Percentiles rank a stretch among this genome's conserved stretches.
These are phyloP conservation scores for Brachyistius frenatus DNA, from an alignment of 2,113 vertebrate species.

Conservation along the genomic window DNA sequence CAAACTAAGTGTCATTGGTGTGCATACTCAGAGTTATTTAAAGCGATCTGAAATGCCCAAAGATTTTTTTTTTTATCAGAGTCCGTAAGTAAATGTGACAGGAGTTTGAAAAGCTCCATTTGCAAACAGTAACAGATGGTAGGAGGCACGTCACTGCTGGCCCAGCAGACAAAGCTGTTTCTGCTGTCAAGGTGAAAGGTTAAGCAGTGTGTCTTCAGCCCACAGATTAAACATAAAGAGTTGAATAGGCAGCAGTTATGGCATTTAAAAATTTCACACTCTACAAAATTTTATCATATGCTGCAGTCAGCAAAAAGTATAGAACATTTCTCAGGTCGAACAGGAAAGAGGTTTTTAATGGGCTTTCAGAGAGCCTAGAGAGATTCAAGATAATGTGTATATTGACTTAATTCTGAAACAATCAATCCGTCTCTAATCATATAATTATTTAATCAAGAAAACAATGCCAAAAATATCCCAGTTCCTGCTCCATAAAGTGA, in stretches of 20 bases:
- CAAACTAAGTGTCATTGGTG: slow-evolving; percentile 30
- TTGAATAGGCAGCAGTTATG: slow-evolving; percentile 48
- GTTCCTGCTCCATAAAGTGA: too few species aligned
- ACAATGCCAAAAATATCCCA: too few species aligned
- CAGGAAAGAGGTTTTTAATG: slow-evolving; percentile 24
- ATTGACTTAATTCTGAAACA: background rate
- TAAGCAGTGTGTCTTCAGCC: slow-evolving; percentile 38
- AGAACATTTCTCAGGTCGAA: slow-evolving; percentile 15
- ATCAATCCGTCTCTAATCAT: background rate
- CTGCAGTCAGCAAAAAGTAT: slow-evolving; percentile 60
- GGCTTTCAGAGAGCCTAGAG: background rate
- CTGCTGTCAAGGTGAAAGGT: slow-evolving; percentile 58
- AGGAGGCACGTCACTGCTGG: slow-evolving; percentile 32
- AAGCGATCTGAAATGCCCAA: slow-evolving; percentile 26
- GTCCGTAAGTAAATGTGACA: slow-evolving; percentile 23
- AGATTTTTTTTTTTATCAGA: background rate
- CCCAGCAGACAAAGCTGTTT: slow-evolving; percentile 40
- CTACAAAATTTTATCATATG: slow-evolving; percentile 63
- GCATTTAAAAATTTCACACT: slow-evolving; percentile 63
- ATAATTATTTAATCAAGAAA: too few species aligned
- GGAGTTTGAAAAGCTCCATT: slow-evolving; percentile 16
- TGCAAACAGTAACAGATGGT: slow-evolving; percentile 29
- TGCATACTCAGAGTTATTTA: slow-evolving; percentile 30
- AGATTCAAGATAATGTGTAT: background rate
- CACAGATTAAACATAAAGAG: slow-evolving; percentile 53